Percentiles rank a stretch among this genome's conserved stretches.
Conservation (phyloP, 2,113 vertebrate genomes). For the Perognathus longimembris region DNA sequence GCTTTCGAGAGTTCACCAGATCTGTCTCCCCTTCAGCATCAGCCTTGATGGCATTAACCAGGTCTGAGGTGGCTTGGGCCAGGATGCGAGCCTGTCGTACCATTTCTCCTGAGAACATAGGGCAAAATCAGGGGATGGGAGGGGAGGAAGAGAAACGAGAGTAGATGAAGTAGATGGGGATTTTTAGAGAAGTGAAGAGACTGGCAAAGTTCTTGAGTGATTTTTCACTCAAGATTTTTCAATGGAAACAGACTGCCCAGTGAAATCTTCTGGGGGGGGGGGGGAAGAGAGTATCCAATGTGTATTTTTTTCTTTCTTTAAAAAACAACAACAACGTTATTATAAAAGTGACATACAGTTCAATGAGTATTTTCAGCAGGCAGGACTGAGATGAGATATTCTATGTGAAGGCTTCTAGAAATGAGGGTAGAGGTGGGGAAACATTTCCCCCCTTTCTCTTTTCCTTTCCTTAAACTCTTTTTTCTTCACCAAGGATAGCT, state of each 20-base stretch:
- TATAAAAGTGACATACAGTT: too few relatives aligned
- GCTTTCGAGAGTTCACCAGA: conserved; percentile 97
- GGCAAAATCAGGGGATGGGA: neutral
- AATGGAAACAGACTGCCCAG: neutral
- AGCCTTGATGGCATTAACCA: conserved; percentile 98
- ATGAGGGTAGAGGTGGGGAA: neutral
- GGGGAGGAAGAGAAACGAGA: too few relatives aligned
- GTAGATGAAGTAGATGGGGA: neutral
- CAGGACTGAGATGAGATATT: neutral
- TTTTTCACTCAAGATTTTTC: neutral
- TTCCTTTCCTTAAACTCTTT: neutral
- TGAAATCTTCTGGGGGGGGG: neutral
- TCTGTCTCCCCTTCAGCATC: conserved; percentile 96
- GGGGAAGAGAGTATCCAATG: neutral
- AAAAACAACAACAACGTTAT: too few relatives aligned
- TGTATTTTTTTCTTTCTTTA: neutral
- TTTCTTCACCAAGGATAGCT: neutral
- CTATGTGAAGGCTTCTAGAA: neutral
- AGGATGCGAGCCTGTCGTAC: conserved; percentile 97
- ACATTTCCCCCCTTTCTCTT: too few relatives aligned
- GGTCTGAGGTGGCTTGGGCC: conserved; percentile 96
- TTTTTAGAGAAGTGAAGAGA: neutral
- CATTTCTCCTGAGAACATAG: conserved; percentile 93
- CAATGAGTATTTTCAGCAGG: too few relatives aligned
- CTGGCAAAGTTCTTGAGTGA: neutral